Base-by-base conservation (phyloP, 2,888 invertebrate genomes). In the Halictus ligatus region DNA sequence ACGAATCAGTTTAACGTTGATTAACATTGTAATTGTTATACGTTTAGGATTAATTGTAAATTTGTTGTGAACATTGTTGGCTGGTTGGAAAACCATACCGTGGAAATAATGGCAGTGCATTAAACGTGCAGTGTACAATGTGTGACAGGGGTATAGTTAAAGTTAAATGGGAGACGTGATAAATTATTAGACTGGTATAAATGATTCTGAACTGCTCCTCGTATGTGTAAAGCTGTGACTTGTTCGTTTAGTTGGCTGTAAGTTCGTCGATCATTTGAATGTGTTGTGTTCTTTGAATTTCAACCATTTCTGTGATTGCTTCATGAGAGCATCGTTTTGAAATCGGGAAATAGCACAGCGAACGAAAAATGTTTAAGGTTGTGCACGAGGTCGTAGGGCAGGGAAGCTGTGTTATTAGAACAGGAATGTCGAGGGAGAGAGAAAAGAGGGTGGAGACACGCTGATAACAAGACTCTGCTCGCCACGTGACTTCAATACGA, bases 401-500 rank as follows among this genome's bases (percentile, higher is more conserved):
- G 74, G 60, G 35, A 78, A 75, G 71, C n/a, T 50, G 78, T 72
- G 69, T 88, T 90, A 88, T 89, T 75, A 82, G 78, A 83, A 74
- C 80, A 80, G 67, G 75, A 88, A 83, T 72, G 60, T 80, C 73
- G 75, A 69, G 18, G 73, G 75, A 72, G 50, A 80, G 72, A 69
- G 43, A 78, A 80, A 48, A 48, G 73, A 48, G 79, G 79, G 69
- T 73, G 88, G 80, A 29, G 80, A 64, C 67, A 64, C 80, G 69
- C 83, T 89, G 89, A 91, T 90, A 90, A 89, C 86, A 88, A 89
- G 86, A 85, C 84, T 64, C 60, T 77, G 77, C 35, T 82, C 85
- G 87, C 89, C 92, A 92, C 92, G 93, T 93, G 92, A 93, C 92
- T 92, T 88, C 89, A 92, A 92, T 92, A 91, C 91, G 60, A 54